A percentile compares a stretch with the other conserved stretches of the same genome.
These are phyloP conservation scores for Atta cephalotes DNA, from an alignment of 1,140 invertebrate species.

Conservation along the genomic window DNA sequence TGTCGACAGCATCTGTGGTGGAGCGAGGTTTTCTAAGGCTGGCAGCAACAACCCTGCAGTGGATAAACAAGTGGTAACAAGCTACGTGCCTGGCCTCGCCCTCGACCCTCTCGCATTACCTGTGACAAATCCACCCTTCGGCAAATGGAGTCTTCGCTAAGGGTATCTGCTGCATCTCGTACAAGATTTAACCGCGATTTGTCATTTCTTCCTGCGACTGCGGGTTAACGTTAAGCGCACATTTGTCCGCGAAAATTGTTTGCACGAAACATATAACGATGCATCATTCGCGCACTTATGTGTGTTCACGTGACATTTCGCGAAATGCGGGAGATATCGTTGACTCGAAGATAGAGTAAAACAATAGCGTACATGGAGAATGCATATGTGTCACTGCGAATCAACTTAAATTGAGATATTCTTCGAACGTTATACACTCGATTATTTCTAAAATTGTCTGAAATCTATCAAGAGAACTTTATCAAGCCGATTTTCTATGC, in stretches of 20 bases:
- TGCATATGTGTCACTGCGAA: neutral
- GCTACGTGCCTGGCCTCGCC: slow-evolving; percentile 76
- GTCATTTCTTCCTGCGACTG: slow-evolving; percentile 40
- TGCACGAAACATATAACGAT: neutral
- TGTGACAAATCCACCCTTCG: slow-evolving; percentile 74
- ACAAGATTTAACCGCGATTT: slow-evolving; percentile 61
- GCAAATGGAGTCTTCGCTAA: slow-evolving; percentile 12
- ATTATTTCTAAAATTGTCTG: neutral
- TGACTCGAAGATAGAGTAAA: neutral
- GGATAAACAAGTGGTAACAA: slow-evolving; percentile 82
- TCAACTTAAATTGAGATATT: neutral
- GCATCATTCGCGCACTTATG: slow-evolving; percentile 12
- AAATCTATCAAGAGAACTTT: neutral
- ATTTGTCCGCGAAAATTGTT: slow-evolving; percentile 40
- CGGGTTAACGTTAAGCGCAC: slow-evolving; percentile 2
- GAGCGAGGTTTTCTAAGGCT: slow-evolving; percentile 74
- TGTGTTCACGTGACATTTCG: neutral
- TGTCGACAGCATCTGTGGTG: slow-evolving; percentile 72
- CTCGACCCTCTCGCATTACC: slow-evolving; percentile 61
- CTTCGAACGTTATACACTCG: neutral
- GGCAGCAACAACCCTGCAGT: slow-evolving; percentile 67
- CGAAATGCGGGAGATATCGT: neutral
- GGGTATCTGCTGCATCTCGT: slow-evolving; percentile 25
- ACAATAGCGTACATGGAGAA: neutral
- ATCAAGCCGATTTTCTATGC: neutral